Conservation (phyloP, 37 sponge, comb jelly and placozoan species). For the Haliclona indistincta region DNA sequence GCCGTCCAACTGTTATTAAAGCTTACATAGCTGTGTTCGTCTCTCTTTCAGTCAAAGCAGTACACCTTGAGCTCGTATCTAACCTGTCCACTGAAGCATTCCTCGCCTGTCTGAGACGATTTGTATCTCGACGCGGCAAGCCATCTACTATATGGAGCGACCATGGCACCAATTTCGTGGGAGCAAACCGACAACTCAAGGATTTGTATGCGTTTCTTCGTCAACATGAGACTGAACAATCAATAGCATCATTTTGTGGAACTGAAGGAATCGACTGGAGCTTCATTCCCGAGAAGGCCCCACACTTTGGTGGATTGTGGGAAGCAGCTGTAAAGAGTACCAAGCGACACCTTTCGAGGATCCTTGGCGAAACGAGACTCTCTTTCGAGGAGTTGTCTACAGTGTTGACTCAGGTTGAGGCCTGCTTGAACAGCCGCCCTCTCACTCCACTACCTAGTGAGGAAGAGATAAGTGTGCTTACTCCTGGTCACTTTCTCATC, state of each 20-base stretch:
- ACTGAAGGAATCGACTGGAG: conserved; percentile 27
- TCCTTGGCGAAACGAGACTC: neutral
- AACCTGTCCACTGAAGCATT: conserved; percentile 43
- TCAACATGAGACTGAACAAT: conserved; percentile 11
- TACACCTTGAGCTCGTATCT: conserved; percentile 45
- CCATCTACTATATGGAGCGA: conserved; percentile 49
- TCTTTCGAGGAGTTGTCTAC: conserved; percentile 20
- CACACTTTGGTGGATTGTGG: conserved; percentile 45
- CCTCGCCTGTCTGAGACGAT: conserved; percentile 32
- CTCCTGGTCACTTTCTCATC: conserved; percentile 49
- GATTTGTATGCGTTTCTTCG: conserved; percentile 20
- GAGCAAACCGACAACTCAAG: conserved; percentile 26
- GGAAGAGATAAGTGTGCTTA: conserved; percentile 33
- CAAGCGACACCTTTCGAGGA: neutral
- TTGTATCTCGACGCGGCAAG: conserved; percentile 32
- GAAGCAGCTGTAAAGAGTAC: conserved; percentile 29
- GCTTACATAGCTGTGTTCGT: conserved; percentile 40
- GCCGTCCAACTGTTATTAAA: conserved; percentile 15
- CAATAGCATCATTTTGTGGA: conserved; percentile 29
- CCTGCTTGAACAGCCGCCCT: conserved; percentile 29
- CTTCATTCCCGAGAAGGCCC: conserved; percentile 38
- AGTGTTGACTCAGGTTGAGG: conserved; percentile 18
- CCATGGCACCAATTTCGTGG: conserved; percentile 54
- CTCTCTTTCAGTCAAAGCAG: conserved; percentile 41
- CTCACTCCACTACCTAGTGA: conserved; percentile 3